Base-by-base conservation (phyloP, 2,888 invertebrate genomes). In the Sipunculus nudus region DNA sequence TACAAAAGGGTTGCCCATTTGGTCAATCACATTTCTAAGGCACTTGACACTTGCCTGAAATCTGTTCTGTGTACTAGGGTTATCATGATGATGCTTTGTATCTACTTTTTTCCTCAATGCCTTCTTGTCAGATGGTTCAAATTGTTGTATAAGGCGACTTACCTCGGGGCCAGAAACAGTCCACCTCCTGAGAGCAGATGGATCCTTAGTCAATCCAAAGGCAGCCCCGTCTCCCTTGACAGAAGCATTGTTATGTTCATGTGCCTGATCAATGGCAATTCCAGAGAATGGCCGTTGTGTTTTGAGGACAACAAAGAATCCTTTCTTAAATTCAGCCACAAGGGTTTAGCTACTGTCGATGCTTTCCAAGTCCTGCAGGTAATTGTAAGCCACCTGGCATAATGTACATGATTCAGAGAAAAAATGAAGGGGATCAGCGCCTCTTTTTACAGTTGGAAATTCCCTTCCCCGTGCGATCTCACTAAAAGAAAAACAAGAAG, bases 331-430 rank as follows among this genome's bases (percentile, higher is more conserved):
- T 28, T 53, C 58, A 28, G n/a, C 25, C 16, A 10, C 4, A 1
- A 59, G 28, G 13, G 26, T 31, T 26, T 59, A 59, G 40, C 55
- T 16, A 2, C n/a, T 32, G 35, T 59, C 39, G 26, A 60, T 31
- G 19, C 19, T 38, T 19, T 38, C 21, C 56, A 60, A 47, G 47
- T 60, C 60, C n/a, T 49, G 35, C 1, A 60, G 31, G 38, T 60
- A 21, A 60, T 57, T 47, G 55, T 32, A 19, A 60, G 13, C 60
- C 48, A 60, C 13, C 60, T 29, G n/a, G 56, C 54, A 45, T 60
- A 60, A 48, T 60, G 29, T 21, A 5, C 31, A 35, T 59, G 60
- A 39, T 59, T 48, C 38, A 47, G 23, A 31, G 40, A 40, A 48
- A 59, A 59, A 28, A 60, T 55, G 28, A 52, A 55, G 28, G 55